Conservation (phyloP, 2,888 invertebrate species). For the Dexiosoma caninum region DNA sequence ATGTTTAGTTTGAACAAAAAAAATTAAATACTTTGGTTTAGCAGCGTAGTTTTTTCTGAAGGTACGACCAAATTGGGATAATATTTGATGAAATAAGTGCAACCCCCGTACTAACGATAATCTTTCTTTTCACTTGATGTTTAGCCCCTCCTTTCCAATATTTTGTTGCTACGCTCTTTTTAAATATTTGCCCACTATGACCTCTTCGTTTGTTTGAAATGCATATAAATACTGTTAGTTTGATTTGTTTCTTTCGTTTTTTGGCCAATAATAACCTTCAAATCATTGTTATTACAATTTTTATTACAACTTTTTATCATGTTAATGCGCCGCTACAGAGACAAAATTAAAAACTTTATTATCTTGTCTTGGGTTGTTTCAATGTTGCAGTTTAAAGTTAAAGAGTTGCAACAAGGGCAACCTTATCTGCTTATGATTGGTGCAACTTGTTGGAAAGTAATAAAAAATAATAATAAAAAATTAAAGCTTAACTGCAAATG, state of each 20-base stretch:
- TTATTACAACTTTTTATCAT: slow-evolving; percentile 46
- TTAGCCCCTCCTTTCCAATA: too few species aligned
- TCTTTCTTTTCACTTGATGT: too few species aligned
- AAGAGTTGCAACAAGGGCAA: neutral
- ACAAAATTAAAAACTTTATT: slow-evolving; percentile 54
- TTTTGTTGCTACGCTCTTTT: too few species aligned
- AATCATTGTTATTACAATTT: slow-evolving; percentile 51
- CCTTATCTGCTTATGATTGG: neutral
- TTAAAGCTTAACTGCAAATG: too few species aligned
- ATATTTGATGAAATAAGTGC: too few species aligned
- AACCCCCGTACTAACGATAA: too few species aligned
- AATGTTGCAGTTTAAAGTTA: slow-evolving; percentile 1
- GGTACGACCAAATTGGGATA: too few species aligned
- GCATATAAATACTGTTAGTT: neutral
- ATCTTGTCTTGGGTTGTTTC: slow-evolving; percentile 25
- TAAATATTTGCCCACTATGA: too few species aligned
- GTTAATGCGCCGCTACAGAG: slow-evolving; percentile 20
- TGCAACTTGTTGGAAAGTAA: slow-evolving; percentile 27
- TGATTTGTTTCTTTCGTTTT: neutral
- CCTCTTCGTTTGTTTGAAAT: neutral
- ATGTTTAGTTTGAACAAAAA: neutral
- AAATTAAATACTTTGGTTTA: neutral
- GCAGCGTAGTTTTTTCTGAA: neutral
- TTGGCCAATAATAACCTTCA: slow-evolving; percentile 58
- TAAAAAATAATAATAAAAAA: slow-evolving; percentile 15